Evolutionary conservation across 1,140 invertebrate genomes (phyloP), one percentile per base, ranked within the genome.

Genomic region (Drosophila suzukii): DNA sequence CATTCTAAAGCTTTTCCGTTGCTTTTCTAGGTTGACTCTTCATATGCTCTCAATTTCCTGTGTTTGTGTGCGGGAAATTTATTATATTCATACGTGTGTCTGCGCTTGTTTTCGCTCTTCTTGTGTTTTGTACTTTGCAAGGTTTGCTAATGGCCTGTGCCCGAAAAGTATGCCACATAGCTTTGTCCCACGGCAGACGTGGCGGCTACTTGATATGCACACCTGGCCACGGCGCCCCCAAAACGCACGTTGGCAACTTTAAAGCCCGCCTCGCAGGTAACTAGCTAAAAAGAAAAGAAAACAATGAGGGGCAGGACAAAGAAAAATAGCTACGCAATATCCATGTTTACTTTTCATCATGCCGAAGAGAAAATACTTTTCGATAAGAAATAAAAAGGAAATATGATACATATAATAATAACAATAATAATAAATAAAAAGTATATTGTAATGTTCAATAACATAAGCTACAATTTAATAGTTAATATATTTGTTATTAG

Each of bases 161-260:
- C 82, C 75, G 43, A 81, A 81, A 75, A 66, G 62, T 74, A 75
- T 53, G 47, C 66, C 46, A 79, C 62, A 79, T 53, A 59, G 46
- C 30, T 47, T 43, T 61, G 46, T 50, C 47, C 38, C 61, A 15
- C 17, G 34, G 39, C 73, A 70, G 75, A 82, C 63, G 62, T 47
- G 78, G 32, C 83, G 58, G 72, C 83, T 88, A 89, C 83, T 88
- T 88, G 78, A 83, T 88, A 88, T 88, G 83, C 83, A 78, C 84
- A 88, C 83, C 83, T 88, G 76, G 62, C 59, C 43, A 43, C 44
- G 30, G n/a, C 17, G 77, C 66, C 61, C 61, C 65, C 74, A 67
- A 68, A 74, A 74, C 44, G 60, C 51, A 41, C 6, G 10, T 30
- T 15, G 47, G 13, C 49, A 85, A 61, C 58, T 73, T 81, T 86